A percentile compares a stretch with the other conserved stretches of the same genome.
phyloP scores from a whole-genome alignment of 92 coral and sea anemone genomes.

The Zoanthus gigantus region DNA sequence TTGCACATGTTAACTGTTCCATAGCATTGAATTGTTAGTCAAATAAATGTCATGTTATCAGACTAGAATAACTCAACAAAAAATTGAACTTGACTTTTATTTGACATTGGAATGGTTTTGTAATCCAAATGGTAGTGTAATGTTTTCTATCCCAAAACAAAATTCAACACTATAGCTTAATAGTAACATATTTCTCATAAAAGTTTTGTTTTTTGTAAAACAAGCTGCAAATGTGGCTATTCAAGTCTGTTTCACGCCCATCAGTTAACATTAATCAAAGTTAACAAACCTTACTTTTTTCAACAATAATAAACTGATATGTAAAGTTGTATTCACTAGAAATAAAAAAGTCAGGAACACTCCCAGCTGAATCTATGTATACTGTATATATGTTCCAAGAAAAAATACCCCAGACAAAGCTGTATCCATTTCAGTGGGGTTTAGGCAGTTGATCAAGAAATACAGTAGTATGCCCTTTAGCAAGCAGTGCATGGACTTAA shows the following conservation, averaged over 20 bases:
- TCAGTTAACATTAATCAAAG: background rate
- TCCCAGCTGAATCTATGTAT: constrained; percentile 11
- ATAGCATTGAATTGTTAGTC: background rate
- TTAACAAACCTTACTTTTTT: no score
- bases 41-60: background rate
- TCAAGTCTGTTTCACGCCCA: background rate
- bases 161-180: background rate
- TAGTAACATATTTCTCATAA: background rate
- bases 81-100: background rate
- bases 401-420: background rate
- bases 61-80: background rate
- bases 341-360: constrained; percentile 17
- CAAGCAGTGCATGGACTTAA: background rate
- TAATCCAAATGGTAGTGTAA: background rate
- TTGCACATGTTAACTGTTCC: background rate
- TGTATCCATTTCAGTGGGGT: background rate
- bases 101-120: background rate
- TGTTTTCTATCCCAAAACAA: background rate
- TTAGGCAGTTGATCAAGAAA: background rate
- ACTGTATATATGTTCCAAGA: background rate
- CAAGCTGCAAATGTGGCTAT: background rate
- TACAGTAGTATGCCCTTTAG: background rate
- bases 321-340: constrained; percentile 15
- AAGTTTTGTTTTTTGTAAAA: background rate
- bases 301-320: background rate